Base-by-base conservation (phyloP, 1,140 invertebrate genomes). In the Temnothorax nylanderi region DNA sequence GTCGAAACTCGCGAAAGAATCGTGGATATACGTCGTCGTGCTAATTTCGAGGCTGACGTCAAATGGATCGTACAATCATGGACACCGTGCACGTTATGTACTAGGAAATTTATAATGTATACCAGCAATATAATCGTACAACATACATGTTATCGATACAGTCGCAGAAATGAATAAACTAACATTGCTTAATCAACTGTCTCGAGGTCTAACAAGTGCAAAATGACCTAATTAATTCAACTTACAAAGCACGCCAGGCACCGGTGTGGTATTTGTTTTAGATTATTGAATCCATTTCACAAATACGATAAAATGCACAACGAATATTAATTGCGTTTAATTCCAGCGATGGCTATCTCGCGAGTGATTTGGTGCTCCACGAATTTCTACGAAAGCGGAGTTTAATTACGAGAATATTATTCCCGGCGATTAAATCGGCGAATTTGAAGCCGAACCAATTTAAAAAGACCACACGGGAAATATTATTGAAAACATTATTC, bases 271-370 rank as follows among this genome's bases (percentile, higher is more conserved):
- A 54, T 84, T 84, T 13, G 44, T 21, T 84, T 84, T 74, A 84
- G 69, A 84, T 84, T 84, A 84, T 84, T 56, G 69, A 84, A 60
- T 13, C 44, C 80, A 62, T 84, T 84, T 84, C 56, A 84, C 26
- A 56, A 74, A 84, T 74, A 47, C 69, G 69, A 84, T 84, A 84
- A 84, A 84, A 84, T 26, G 69, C 54, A 47, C 80, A 84, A 84
- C 80, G 69, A 84, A 84, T 84, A 84, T 84, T 84, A 84, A 84
- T 84, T 60, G 80, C 69, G 13, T 84, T 84, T 71, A 84, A 84
- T 84, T 84, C 41, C 69, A 74, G 41, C 69, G 54, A 84, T 84
- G 80, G 54, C 69, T 75, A 75, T 84, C 65, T 69, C 54, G 44
- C 80, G 54, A 82, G 41, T 44, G 80, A 67, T 84, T 84, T 84